phyloP scores from a whole-genome alignment of 2,797 vertebrate species.

The Huso huso region DNA sequence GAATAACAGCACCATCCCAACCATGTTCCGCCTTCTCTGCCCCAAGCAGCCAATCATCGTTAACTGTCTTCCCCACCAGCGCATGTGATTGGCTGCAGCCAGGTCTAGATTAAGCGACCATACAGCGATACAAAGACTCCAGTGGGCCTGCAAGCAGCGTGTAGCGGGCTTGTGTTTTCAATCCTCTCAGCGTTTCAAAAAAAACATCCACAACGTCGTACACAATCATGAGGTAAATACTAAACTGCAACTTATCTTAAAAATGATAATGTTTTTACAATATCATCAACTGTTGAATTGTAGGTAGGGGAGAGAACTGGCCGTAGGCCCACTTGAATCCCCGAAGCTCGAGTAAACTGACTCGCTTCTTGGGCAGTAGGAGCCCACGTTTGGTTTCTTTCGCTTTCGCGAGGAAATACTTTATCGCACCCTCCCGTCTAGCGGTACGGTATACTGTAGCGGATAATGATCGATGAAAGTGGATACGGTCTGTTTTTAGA shows the following conservation, averaged over 20 bases:
- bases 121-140: too few species aligned
- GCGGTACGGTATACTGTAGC: too few species aligned
- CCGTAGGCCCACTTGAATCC: conserved; percentile 15
- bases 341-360: conserved; percentile 4
- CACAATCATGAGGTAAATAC: conserved; percentile 51
- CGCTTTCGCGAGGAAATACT: too few species aligned
- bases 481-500: too few species aligned
- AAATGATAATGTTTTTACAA: not conserved
- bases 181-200: conserved; percentile 5
- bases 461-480: too few species aligned
- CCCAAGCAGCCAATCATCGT: conserved; percentile 5
- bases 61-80: not conserved
- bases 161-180: conserved; percentile 1
- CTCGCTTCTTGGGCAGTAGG: too few species aligned
- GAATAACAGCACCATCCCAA: not conserved
- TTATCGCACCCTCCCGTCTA: too few species aligned
- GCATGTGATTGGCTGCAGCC: conserved; percentile 13
- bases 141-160: not conserved
- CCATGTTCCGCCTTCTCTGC: conserved; percentile 9
- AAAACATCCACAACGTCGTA: conserved; percentile 62
- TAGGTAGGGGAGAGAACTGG: too few species aligned
- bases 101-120: not conserved
- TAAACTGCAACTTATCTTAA: not conserved
- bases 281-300: not conserved
- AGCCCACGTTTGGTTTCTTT: too few species aligned